Evolutionary conservation across 2,888 invertebrate genomes (phyloP).

Genomic region (Mimumesa dahlbomi): DNA sequence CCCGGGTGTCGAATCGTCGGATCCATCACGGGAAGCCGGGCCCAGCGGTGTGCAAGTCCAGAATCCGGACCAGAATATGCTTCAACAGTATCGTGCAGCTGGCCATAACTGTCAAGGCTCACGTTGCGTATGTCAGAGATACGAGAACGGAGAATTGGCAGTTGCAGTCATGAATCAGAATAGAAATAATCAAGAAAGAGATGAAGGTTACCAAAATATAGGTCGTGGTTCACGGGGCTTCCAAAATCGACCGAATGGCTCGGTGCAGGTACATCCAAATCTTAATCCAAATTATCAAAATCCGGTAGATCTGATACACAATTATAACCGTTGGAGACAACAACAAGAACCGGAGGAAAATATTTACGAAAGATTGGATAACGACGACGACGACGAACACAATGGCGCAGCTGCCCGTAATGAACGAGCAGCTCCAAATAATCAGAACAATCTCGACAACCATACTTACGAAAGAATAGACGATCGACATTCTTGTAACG

Average conservation of each 20-base stretch:
- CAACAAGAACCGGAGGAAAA: constrained; percentile 78
- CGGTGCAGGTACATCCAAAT: constrained; percentile 62
- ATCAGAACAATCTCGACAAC: constrained; percentile 62
- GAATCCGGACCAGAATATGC: constrained; percentile 63
- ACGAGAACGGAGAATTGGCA: constrained; percentile 76
- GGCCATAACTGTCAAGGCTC: constrained; percentile 74
- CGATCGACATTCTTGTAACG: constrained; percentile 67
- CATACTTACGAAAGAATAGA: constrained; percentile 76
- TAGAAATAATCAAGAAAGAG: constrained; percentile 65
- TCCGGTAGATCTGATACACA: constrained; percentile 70
- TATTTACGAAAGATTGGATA: constrained; percentile 78
- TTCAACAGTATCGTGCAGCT: constrained; percentile 60
- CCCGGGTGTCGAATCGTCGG: constrained; percentile 66
- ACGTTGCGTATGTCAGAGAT: constrained; percentile 75
- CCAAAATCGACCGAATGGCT: constrained; percentile 60
- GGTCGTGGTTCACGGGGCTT: constrained; percentile 59
- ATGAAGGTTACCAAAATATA: constrained; percentile 69
- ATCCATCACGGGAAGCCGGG: constrained; percentile 71
- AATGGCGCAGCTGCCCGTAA: constrained; percentile 59
- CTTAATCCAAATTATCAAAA: constrained; percentile 76
- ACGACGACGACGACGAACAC: constrained; percentile 79
- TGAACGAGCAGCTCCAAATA: constrained; percentile 59
- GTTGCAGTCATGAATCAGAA: constrained; percentile 76
- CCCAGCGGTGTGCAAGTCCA: constrained; percentile 74
- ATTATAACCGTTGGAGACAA: constrained; percentile 73